Evolutionary conservation across 2,888 invertebrate species (phyloP).

Genomic region (Agrotis clavis): DNA sequence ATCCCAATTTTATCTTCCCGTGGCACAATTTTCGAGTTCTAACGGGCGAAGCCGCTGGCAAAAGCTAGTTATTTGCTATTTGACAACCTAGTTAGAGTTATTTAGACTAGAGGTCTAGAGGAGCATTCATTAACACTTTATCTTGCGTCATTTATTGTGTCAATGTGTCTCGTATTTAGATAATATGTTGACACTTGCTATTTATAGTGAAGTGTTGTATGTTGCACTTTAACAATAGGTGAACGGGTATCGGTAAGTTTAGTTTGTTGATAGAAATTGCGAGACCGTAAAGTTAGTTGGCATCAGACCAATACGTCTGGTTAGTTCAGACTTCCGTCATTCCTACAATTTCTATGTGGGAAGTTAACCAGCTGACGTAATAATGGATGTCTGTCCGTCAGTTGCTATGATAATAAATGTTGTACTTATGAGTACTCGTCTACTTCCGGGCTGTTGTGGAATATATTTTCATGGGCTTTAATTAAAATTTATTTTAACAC

Average conservation of each 20-base stretch:
- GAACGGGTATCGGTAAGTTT: neutral
- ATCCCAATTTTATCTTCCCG: no score
- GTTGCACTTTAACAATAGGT: neutral
- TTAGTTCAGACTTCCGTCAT: conserved; percentile 12
- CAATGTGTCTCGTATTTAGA: conserved; percentile 45
- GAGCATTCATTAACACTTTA: conserved; percentile 50
- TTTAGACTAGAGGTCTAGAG: conserved; percentile 44
- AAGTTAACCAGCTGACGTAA: conserved; percentile 30
- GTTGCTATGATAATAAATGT: neutral
- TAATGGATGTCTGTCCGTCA: conserved; percentile 15
- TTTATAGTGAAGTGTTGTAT: conserved; percentile 20
- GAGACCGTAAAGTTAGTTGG: neutral
- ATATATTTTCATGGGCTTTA: no score
- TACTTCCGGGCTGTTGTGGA: no score
- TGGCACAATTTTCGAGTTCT: no score
- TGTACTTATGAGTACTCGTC: neutral
- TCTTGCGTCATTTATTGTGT: conserved; percentile 46
- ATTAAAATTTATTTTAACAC: no score
- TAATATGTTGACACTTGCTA: conserved; percentile 33
- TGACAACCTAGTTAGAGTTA: conserved; percentile 47
- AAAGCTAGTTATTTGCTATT: conserved; percentile 29
- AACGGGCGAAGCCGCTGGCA: no score
- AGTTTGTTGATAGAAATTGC: conserved; percentile 20
- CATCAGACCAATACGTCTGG: conserved; percentile 5
- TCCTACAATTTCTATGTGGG: conserved; percentile 38